Conservation (phyloP, 2,797 vertebrate species). For the Knipowitschia caucasica region DNA sequence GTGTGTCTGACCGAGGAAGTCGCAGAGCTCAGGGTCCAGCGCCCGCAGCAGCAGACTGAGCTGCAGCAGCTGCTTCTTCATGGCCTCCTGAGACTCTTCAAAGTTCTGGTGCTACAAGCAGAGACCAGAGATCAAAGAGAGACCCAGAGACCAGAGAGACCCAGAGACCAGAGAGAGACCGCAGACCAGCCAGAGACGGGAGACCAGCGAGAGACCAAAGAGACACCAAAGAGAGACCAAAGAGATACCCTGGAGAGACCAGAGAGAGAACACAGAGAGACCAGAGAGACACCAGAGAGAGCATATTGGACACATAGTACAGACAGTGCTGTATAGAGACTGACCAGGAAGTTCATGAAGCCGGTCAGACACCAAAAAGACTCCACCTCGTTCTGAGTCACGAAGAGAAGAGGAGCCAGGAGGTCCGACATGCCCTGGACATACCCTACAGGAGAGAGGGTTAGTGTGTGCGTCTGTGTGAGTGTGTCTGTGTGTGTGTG, state of each 20-base stretch:
- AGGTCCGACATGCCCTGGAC: slow-evolving; percentile 94
- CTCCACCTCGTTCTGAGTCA: slow-evolving; percentile 90
- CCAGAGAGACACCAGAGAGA: not conserved
- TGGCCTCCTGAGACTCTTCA: slow-evolving; percentile 92
- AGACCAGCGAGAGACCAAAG: too few species aligned
- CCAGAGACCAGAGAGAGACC: not conserved
- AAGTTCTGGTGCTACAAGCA: slow-evolving; percentile 89
- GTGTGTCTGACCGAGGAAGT: slow-evolving; percentile 88
- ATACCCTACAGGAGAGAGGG: too few species aligned
- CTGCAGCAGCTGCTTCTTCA: slow-evolving; percentile 89
- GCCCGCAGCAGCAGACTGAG: slow-evolving; percentile 83
- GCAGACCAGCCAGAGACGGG: too few species aligned
- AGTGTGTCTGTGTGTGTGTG: too few species aligned
- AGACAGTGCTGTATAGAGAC: slow-evolving; percentile 11
- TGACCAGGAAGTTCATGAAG: slow-evolving; percentile 90
- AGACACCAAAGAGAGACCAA: not conserved
- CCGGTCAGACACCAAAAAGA: slow-evolving; percentile 93
- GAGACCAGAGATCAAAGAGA: too few species aligned
- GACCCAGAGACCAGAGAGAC: not conserved
- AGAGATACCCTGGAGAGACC: not conserved
- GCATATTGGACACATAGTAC: not conserved
- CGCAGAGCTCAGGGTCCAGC: slow-evolving; percentile 85
- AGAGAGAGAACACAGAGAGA: not conserved
- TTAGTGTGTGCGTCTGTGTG: too few species aligned
- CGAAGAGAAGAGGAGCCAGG: slow-evolving; percentile 84